Conservation (phyloP, 1,140 invertebrate species). For the Heliothis subflexa region DNA sequence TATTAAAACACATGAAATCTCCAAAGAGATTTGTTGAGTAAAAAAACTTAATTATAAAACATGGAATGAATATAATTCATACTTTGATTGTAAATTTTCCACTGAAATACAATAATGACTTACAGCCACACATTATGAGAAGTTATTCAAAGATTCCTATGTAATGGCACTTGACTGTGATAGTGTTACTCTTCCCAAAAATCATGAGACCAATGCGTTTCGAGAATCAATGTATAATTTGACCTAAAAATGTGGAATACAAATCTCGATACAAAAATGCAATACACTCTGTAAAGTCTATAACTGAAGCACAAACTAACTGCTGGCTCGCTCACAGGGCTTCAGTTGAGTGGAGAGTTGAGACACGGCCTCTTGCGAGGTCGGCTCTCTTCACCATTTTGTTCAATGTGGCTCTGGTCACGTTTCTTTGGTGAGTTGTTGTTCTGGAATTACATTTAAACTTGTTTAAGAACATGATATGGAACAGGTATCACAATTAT, state of each 20-base stretch:
- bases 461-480: background rate
- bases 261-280: constrained; percentile 73
- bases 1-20: constrained; percentile 28
- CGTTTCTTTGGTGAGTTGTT: constrained; percentile 86
- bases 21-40: constrained; percentile 21
- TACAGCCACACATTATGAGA: constrained; percentile 27
- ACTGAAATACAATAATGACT: constrained; percentile 25
- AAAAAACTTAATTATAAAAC: constrained; percentile 51
- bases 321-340: constrained; percentile 50
- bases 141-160: constrained; percentile 6
- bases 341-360: constrained; percentile 80
- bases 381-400: constrained; percentile 80
- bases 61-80: constrained; percentile 55
- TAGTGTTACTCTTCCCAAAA: constrained; percentile 55
- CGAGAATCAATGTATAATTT: constrained; percentile 65
- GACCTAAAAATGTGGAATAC: constrained; percentile 70
- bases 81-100: constrained; percentile 35
- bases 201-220: constrained; percentile 65
- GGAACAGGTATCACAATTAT: too few relatives aligned
- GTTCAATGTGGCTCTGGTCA: constrained; percentile 81
- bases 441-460: constrained; percentile 72
- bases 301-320: constrained; percentile 76
- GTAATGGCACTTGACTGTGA: constrained; percentile 35
- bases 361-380: constrained; percentile 83
- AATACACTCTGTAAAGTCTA: constrained; percentile 74